A percentile compares a stretch with the other conserved stretches of the same genome.
Conservation (phyloP, 92 coral and sea anemone species). For the Epizoanthus stellaris region DNA sequence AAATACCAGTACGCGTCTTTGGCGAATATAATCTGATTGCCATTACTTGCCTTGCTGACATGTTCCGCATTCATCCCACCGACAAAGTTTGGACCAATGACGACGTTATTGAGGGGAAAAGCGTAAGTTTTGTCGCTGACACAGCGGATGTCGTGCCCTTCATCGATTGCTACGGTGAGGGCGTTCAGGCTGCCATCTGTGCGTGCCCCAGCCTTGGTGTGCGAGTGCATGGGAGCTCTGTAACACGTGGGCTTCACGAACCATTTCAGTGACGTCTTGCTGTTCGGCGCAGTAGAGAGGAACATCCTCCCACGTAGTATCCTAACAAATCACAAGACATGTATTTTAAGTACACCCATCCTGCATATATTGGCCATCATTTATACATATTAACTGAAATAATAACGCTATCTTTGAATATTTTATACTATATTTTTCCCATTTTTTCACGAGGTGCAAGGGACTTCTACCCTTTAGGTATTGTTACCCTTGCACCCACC, state of each 20-base stretch:
- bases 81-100: conserved; percentile 21
- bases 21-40: too few relatives aligned
- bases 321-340: conserved; percentile 13
- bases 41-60: too few relatives aligned
- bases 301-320: conserved; percentile 72
- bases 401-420: too few relatives aligned
- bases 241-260: conserved; percentile 50
- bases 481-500: too few relatives aligned
- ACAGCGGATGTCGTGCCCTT: conserved; percentile 74
- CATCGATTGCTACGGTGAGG: conserved; percentile 50
- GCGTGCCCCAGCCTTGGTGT: conserved; percentile 52
- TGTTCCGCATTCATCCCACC: too few relatives aligned
- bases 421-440: too few relatives aligned
- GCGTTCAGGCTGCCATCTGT: conserved; percentile 49
- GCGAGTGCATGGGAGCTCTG: conserved; percentile 51
- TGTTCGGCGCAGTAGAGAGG: conserved; percentile 43
- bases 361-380: too few relatives aligned
- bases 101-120: conserved; percentile 73
- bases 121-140: conserved; percentile 45
- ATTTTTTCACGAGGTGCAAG: too few relatives aligned
- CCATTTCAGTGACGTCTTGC: conserved; percentile 56
- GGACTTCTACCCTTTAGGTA: too few relatives aligned
- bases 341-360: too few relatives aligned
- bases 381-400: too few relatives aligned
- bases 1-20: conserved; percentile 71